Conservation (phyloP, 2,888 invertebrate species). For the Campoletis raptor region DNA sequence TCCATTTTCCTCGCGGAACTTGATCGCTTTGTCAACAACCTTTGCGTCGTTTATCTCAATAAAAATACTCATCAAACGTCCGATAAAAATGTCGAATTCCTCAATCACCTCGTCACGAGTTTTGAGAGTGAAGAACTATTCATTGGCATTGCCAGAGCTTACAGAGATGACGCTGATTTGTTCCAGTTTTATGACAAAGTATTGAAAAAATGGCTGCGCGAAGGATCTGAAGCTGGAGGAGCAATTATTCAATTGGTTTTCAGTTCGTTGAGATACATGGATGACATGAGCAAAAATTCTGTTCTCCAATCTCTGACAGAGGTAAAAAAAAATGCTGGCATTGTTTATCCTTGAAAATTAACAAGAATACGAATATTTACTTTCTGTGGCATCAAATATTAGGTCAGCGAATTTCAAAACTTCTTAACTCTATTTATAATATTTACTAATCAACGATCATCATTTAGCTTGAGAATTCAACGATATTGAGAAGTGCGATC, state of each 20-base stretch:
- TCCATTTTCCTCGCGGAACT: slow-evolving; percentile 85
- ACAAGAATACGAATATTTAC: no score
- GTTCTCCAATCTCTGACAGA: slow-evolving; percentile 87
- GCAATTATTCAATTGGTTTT: slow-evolving; percentile 88
- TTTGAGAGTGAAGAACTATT: slow-evolving; percentile 87
- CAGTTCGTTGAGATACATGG: slow-evolving; percentile 86
- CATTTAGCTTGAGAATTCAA: slow-evolving; percentile 74
- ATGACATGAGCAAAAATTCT: slow-evolving; percentile 85
- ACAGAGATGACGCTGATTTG: slow-evolving; percentile 77
- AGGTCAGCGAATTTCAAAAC: no score
- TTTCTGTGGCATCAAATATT: no score
- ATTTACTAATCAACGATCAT: background rate
- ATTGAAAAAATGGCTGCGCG: slow-evolving; percentile 86
- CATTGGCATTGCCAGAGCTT: slow-evolving; percentile 82
- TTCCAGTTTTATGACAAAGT: slow-evolving; percentile 83
- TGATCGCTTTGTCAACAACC: slow-evolving; percentile 84
- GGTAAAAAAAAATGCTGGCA: slow-evolving; percentile 83
- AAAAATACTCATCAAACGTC: slow-evolving; percentile 85
- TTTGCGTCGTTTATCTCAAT: slow-evolving; percentile 87
- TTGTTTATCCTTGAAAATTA: background rate
- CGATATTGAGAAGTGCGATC: slow-evolving; percentile 74
- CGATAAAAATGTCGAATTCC: slow-evolving; percentile 85
- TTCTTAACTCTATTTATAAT: no score
- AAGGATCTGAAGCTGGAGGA: slow-evolving; percentile 86
- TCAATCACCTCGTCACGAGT: slow-evolving; percentile 86